Percentiles rank a stretch among this genome's conserved stretches.
Conservation (phyloP, 2,113 vertebrate genomes). For the Genyomyrus donnyi region DNA sequence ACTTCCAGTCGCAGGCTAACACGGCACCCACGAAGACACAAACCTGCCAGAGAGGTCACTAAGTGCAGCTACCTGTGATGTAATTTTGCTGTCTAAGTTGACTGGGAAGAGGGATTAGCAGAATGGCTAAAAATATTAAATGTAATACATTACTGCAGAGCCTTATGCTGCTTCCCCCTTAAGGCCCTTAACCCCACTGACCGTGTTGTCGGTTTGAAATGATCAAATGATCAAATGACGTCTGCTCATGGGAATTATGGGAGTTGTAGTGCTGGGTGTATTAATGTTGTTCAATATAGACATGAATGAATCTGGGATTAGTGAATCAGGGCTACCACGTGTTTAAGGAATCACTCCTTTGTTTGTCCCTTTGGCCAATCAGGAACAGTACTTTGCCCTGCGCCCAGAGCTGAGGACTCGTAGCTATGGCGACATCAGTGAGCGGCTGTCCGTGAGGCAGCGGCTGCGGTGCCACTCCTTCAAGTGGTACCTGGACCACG, state of each 20-base stretch:
- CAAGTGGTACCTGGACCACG: slow-evolving; percentile 86
- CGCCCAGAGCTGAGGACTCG: slow-evolving; percentile 78
- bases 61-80: background rate
- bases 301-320: background rate
- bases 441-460: slow-evolving; percentile 73
- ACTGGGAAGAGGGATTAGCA: background rate
- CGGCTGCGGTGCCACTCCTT: slow-evolving; percentile 80
- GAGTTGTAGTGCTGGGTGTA: background rate
- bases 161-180: background rate
- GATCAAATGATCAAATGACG: too few species aligned
- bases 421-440: slow-evolving; percentile 76
- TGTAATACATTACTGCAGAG: background rate
- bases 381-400: slow-evolving; percentile 92
- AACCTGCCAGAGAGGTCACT: background rate
- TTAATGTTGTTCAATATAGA: background rate
- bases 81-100: background rate
- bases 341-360: background rate
- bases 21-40: background rate
- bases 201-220: background rate
- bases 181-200: background rate
- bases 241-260: background rate
- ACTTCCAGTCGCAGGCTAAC: background rate
- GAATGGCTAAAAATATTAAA: background rate
- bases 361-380: slow-evolving; percentile 8
- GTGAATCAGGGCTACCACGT: background rate